These are phyloP conservation scores for Gephyroberyx darwinii DNA, from an alignment of 2,797 vertebrate species.

Conservation along the genomic window DNA sequence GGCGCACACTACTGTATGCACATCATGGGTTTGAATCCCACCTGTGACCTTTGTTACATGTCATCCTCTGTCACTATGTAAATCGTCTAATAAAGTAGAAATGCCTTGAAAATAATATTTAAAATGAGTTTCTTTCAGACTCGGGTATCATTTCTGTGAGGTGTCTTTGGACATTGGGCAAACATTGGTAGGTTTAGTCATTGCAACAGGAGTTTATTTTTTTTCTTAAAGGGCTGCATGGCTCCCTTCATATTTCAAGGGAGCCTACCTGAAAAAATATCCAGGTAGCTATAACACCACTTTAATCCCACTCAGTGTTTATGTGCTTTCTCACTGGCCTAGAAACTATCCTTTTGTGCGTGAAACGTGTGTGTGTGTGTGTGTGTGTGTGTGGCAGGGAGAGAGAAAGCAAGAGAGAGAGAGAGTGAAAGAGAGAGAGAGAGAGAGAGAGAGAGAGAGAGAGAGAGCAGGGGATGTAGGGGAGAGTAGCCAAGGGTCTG, in stretches of 20 bases:
- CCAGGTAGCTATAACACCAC: slow-evolving; percentile 51
- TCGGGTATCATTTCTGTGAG: background rate
- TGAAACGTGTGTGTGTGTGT: slow-evolving; percentile 37
- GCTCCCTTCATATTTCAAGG: slow-evolving; percentile 30
- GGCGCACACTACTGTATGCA: background rate
- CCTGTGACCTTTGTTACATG: slow-evolving; percentile 4
- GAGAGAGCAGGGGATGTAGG: slow-evolving; percentile 23
- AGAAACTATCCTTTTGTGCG: slow-evolving; percentile 43
- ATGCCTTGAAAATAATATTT: slow-evolving; percentile 19
- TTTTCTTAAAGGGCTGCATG: slow-evolving; percentile 42
- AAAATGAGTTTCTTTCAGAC: slow-evolving; percentile 5
- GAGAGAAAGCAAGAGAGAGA: slow-evolving; percentile 25
- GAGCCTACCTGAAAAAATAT: slow-evolving; percentile 36
- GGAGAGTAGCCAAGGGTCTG: slow-evolving; percentile 65
- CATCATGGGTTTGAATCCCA: slow-evolving; percentile 33
- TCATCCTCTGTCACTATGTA: slow-evolving; percentile 32
- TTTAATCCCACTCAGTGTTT: slow-evolving; percentile 74
- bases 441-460: slow-evolving; percentile 28
- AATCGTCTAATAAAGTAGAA: slow-evolving; percentile 28
- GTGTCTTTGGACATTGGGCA: slow-evolving; percentile 18
- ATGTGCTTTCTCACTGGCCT: slow-evolving; percentile 61
- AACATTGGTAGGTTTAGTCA: slow-evolving; percentile 28
- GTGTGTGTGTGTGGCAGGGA: slow-evolving; percentile 40
- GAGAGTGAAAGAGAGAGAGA: slow-evolving; percentile 20
- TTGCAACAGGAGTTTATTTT: slow-evolving; percentile 45